A percentile compares a stretch with the other conserved stretches of the same genome.
Evolutionary conservation across 2,888 invertebrate species (phyloP).

Genomic region (Linyphia triangularis): DNA sequence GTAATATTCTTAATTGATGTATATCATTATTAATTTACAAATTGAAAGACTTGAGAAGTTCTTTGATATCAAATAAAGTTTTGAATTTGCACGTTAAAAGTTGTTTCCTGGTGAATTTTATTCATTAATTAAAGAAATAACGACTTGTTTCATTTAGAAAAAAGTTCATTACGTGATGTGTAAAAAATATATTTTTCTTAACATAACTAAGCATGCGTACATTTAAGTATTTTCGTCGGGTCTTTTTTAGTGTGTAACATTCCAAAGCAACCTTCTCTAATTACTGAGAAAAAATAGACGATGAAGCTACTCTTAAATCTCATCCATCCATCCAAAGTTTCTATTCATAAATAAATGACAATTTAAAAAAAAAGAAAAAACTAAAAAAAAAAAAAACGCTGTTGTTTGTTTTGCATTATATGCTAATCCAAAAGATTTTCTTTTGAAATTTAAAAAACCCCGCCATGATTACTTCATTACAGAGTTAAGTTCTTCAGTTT

Average conservation of each 20-base stretch:
- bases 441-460: neutral
- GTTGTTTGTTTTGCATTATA: slow-evolving; percentile 34
- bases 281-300: neutral
- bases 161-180: neutral
- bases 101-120: neutral
- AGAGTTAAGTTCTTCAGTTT: slow-evolving; percentile 23
- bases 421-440: slow-evolving; percentile 7
- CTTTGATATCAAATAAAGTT: neutral
- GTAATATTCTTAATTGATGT: neutral
- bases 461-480: slow-evolving; percentile 17
- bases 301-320: neutral
- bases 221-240: neutral
- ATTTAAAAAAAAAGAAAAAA: neutral
- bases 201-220: neutral
- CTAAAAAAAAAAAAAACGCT: too few species aligned
- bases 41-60: neutral
- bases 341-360: slow-evolving; percentile 34
- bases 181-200: neutral
- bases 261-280: neutral
- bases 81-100: neutral
- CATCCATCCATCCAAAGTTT: neutral
- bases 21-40: neutral
- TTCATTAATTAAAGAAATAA: neutral
- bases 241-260: neutral
- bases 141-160: neutral